Base-by-base conservation (phyloP, 1,140 invertebrate species). In the Telenomus remus region DNA sequence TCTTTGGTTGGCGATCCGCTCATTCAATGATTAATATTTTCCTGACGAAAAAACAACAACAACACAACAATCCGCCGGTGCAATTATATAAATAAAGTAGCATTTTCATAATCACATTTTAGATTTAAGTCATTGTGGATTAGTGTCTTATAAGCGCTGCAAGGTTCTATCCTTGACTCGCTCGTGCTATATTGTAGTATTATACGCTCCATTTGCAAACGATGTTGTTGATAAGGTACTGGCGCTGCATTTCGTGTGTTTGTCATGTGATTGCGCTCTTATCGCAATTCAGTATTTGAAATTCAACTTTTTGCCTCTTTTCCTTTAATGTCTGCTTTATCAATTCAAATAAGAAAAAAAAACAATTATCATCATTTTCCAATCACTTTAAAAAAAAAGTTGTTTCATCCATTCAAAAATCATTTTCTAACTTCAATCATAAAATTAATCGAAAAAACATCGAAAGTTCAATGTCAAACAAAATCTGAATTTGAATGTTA, bases 151-250 rank as follows among this genome's bases (percentile, higher is more conserved):
- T 54, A 74, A 73, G 68, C 59, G 71, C 49, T 50, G 65, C 80
- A 81, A 81, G 73, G 70, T 60, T 77, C 16, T 42, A 61, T 78
- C 79, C 80, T 81, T 81, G 80, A 69, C 79, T 79, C 61, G 64
- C 13, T 44, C 39, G 50, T 66, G 34, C 56, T 65, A 65, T 71
- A 61, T 61, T 70, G 76, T 79, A 50, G 66, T 71, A 75, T 79
- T 73, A 70, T 78, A 81, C 69, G 80, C 76, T 78, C 77, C 64
- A 81, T 66, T 80, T 80, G 69, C 76, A 78, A 80, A 78, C 72
- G 65, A 76, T 79, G 79, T 70, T 77, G 60, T 69, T 65, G 46
- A 68, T 72, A 71, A 78, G 74, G 65, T 63, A 54, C 43, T 51
- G 59, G 65, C 66, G 49, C 43, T 51, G 59, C 51, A 74, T 79